A percentile compares a stretch with the other conserved stretches of the same genome.
These are phyloP conservation scores for Platygyra sinensis DNA, from an alignment of 64 coral and sea anemone genomes.

Conservation along the genomic window DNA sequence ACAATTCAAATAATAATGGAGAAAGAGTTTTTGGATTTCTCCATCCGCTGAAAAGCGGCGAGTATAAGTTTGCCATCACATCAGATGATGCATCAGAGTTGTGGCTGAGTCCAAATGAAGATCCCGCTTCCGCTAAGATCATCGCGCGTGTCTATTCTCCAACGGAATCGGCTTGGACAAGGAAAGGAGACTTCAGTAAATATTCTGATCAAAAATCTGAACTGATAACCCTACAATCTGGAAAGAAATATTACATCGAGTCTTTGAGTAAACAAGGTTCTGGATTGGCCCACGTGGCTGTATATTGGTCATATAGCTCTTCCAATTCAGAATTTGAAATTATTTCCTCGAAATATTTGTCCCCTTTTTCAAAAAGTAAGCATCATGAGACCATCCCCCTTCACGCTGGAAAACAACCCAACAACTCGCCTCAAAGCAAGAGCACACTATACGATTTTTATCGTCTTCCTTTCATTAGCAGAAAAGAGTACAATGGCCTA, in stretches of 20 bases:
- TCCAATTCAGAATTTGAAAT: neutral
- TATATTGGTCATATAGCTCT: neutral
- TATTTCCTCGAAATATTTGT: neutral
- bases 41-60: neutral
- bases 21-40: constrained; percentile 10
- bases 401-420: neutral
- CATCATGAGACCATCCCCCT: neutral
- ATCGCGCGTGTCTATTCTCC: constrained; percentile 5
- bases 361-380: neutral
- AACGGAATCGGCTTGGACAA: neutral
- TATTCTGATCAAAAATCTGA: neutral
- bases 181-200: constrained; percentile 1
- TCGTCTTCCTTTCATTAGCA: neutral
- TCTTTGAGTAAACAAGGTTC: neutral
- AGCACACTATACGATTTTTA: neutral
- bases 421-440: neutral
- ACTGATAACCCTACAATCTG: neutral
- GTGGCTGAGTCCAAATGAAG: constrained; percentile 10
- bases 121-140: neutral
- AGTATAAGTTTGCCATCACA: constrained; percentile 33
- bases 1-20: neutral
- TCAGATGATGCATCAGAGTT: constrained; percentile 5
- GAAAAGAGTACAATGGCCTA: neutral
- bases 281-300: neutral
- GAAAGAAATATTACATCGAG: constrained; percentile 35